phyloP scores from a whole-genome alignment of 1,140 invertebrate species.

The Sarcophaga bullata region DNA sequence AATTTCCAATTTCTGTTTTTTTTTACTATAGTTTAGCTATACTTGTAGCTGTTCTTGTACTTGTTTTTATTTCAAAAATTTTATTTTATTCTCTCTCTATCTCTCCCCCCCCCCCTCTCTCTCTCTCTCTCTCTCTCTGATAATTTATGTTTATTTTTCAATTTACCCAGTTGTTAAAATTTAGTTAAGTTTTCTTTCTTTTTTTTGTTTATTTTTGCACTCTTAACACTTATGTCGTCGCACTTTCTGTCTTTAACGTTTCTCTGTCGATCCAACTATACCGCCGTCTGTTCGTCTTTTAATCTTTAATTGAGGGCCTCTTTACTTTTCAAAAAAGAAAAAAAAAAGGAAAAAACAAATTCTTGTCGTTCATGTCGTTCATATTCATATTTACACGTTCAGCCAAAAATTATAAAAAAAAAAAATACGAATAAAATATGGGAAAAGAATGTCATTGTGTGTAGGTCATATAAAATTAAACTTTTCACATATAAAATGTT shows the following conservation, averaged over 20 bases:
- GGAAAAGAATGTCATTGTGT: slow-evolving; percentile 33
- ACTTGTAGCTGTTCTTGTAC: neutral
- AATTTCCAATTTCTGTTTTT: neutral
- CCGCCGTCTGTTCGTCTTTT: too few relatives aligned
- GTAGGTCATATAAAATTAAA: slow-evolving; percentile 36
- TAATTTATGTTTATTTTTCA: slow-evolving; percentile 1
- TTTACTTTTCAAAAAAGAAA: too few relatives aligned
- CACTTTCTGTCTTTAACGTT: too few relatives aligned
- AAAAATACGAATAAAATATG: neutral
- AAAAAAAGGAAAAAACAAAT: too few relatives aligned
- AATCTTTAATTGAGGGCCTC: too few relatives aligned
- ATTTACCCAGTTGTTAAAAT: neutral
- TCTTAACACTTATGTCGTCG: neutral
- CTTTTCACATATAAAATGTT: neutral
- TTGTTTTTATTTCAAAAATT: too few relatives aligned
- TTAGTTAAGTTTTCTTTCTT: neutral
- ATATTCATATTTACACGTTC: slow-evolving; percentile 33
- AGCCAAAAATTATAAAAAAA: slow-evolving; percentile 18
- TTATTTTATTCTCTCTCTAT: neutral
- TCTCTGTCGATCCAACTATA: too few relatives aligned
- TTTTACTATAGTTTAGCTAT: neutral
- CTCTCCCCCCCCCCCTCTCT: neutral
- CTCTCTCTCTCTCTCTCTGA: neutral
- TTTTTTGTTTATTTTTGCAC: neutral
- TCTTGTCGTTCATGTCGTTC: neutral